phyloP scores from a whole-genome alignment of 2,888 invertebrate genomes.

The Drosophila infuscata region DNA sequence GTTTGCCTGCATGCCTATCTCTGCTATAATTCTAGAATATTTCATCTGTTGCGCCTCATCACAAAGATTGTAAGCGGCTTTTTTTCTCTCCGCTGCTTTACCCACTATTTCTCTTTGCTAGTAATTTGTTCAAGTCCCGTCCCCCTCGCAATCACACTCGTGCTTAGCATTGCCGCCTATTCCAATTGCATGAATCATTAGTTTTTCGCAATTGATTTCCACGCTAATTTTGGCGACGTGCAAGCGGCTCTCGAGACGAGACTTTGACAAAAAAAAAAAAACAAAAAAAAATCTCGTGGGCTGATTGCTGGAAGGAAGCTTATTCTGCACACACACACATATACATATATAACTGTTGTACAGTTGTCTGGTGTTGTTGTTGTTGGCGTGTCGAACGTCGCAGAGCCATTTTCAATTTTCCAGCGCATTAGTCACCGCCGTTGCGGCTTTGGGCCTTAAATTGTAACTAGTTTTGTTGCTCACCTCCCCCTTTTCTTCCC shows the following conservation, averaged over 20 bases:
- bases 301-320: slow-evolving; percentile 8
- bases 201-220: slow-evolving; percentile 67
- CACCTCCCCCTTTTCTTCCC: background rate
- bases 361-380: slow-evolving; percentile 6
- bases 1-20: background rate
- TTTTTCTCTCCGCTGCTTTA: background rate
- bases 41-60: slow-evolving; percentile 12
- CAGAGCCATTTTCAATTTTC: slow-evolving; percentile 72
- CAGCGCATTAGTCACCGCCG: slow-evolving; percentile 72
- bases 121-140: slow-evolving; percentile 17
- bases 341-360: slow-evolving; percentile 3
- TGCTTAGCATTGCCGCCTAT: background rate
- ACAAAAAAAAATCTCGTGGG: slow-evolving; percentile 29
- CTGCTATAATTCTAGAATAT: background rate
- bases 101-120: background rate
- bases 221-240: slow-evolving; percentile 72
- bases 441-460: slow-evolving; percentile 53
- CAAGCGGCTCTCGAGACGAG: slow-evolving; percentile 51
- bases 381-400: slow-evolving; percentile 38
- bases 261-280: slow-evolving; percentile 53
- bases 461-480: slow-evolving; percentile 69
- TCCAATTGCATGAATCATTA: slow-evolving; percentile 72
- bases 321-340: background rate
- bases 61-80: slow-evolving; percentile 1
- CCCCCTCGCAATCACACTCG: background rate